Conservation (phyloP, 2,888 invertebrate species). For the Halictus ligatus region DNA sequence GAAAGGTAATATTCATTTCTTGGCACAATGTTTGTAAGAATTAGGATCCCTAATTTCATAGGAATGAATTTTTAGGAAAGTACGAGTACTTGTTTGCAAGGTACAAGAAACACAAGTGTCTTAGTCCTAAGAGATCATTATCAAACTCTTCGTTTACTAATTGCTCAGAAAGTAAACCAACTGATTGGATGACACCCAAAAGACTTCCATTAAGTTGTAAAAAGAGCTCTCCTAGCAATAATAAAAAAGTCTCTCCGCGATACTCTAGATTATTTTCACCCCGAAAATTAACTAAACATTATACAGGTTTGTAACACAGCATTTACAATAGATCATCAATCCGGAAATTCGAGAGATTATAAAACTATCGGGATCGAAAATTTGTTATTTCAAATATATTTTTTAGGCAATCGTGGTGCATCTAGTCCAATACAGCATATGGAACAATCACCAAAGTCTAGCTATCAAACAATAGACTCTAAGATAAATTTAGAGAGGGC, state of each 20-base stretch:
- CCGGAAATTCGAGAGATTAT: background rate
- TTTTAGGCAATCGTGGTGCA: conserved; percentile 23
- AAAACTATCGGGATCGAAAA: background rate
- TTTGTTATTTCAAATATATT: background rate
- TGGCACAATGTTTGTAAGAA: background rate
- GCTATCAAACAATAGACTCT: background rate
- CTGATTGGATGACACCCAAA: conserved; percentile 30
- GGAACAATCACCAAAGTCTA: background rate
- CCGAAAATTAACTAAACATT: background rate
- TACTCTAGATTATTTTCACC: conserved; percentile 41
- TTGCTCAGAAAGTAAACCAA: background rate
- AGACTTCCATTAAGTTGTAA: background rate
- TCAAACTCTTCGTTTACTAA: background rate
- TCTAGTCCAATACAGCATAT: conserved; percentile 31
- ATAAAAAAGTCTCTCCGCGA: conserved; percentile 32
- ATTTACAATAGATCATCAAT: background rate
- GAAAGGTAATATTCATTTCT: conserved; percentile 40
- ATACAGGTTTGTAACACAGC: conserved; percentile 39
- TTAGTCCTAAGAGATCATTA: background rate
- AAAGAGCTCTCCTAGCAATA: background rate
- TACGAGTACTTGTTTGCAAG: conserved; percentile 53
- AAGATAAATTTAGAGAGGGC: background rate
- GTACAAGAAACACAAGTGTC: conserved; percentile 1
- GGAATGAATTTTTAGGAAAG: conserved; percentile 30
- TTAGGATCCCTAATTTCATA: background rate